Base-by-base conservation (phyloP, 2,797 vertebrate genomes). In the Kryptolebias ocellatus region DNA sequence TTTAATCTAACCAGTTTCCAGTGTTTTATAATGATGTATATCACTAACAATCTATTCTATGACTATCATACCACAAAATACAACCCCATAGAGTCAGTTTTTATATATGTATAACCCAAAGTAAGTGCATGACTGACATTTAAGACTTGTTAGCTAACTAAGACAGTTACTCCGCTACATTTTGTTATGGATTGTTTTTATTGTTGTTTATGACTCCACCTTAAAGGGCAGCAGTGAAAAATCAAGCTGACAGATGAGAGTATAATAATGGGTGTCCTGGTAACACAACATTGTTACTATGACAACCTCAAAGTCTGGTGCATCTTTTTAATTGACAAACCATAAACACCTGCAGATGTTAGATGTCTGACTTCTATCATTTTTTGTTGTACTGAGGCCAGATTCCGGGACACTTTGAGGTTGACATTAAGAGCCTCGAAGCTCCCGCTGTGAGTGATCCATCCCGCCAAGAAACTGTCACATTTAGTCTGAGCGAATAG, bases 381-480 rank as follows among this genome's bases (percentile, higher is more conserved):
- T 74, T 79, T 57, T 46, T n/a, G 74, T 70, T 76, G 64, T 84
- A 79, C 7, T 15, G 14, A 55, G 60, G 75, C 72, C 84, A 74
- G 69, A 28, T 46, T 34, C 64, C 34, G 58, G 45, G 72, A 78
- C 72, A 75, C 65, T 85, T 80, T 83, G 81, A 87, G 74, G 72
- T 59, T 71, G 69, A 49, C 69, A 68, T 83, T 60, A 60, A 67
- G 59, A 47, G 54, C 73, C 74, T 60, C n/a, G 56, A 75, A 74
- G 65, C 68, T 70, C 74, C 57, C 44, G 20, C 64, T 58, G 39
- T 42, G 63, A 68, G 67, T 65, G 58, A 86, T 80, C 56, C 56
- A 72, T 64, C 46, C 31, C 39, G 72, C 83, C 76, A 82, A 84
- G 78, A 71, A 76, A 67, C 74, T 85, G 86, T 83, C 89, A 73